Evolutionary conservation across 2,797 vertebrate species (phyloP), one percentile per base, ranked within the genome.

Genomic region (Chaenodraco wilsoni): DNA sequence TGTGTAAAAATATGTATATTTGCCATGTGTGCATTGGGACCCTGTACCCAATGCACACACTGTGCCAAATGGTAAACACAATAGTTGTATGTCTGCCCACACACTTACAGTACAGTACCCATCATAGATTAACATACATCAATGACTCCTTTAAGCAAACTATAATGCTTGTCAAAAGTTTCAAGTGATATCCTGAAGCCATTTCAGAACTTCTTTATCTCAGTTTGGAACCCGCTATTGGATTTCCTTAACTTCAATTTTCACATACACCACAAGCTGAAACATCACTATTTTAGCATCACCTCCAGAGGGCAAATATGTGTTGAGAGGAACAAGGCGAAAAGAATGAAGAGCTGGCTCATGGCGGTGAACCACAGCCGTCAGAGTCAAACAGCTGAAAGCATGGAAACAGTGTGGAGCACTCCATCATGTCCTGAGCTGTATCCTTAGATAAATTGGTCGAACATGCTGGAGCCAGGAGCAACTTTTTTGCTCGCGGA

Each of bases 381-480:
- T 62, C 46, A 70, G 79, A 87, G 44, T 62, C 44, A 70, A 80
- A 87, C 85, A 79, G 82, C 76, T 79, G 57, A 87, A 78, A 74
- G 74, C 65, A 78, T 58, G 79, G 76, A 84, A 86, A 88, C 64
- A 43, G 62, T 19, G 76, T 76, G 31, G 69, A 72, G 74, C 70
- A 67, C 51, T 63, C 63, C 57, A 75, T 82, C 75, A 54, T 52
- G 71, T 55, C 57, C 41, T 60, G 60, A 59, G 37, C 52, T 51
- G 27, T 76, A 52, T 63, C 74, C 31, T 58, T 51, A 49, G 59
- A 80, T 69, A 64, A 87, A 82, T 40, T 52, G 59, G 56, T 63
- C 59, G 17, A 82, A 74, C 48, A 54, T 62, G 46, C 69, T 44
- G 45, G 51, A 68, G 81, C 80, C 76, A 81, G 75, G n/a, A 84